A percentile compares a stretch with the other conserved stretches of the same genome.
Conservation (phyloP, 2,113 vertebrate genomes). For the Lycocorax pyrrhopterus region DNA sequence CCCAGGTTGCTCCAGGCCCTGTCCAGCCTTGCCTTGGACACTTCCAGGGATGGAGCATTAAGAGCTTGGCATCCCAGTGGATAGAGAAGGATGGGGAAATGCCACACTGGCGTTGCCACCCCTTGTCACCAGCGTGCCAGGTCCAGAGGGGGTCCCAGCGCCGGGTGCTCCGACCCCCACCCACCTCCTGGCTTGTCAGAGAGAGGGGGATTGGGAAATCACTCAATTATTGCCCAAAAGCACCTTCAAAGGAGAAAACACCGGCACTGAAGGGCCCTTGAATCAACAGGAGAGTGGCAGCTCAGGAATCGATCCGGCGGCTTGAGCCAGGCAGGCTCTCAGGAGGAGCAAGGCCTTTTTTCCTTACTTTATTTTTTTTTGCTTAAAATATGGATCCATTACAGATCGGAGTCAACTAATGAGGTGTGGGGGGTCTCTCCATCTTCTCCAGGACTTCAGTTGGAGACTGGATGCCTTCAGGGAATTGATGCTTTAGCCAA, state of each 20-base stretch:
- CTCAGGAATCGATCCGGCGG: rapidly evolving
- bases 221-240: rapidly evolving
- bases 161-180: neutral
- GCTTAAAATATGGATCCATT: rapidly evolving
- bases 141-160: rapidly evolving
- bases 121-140: neutral
- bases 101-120: rapidly evolving
- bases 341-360: neutral
- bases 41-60: neutral
- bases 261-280: neutral
- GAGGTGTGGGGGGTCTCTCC: rapidly evolving
- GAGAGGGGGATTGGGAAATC: neutral
- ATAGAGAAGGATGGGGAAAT: rapidly evolving
- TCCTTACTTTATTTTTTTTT: rapidly evolving
- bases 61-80: neutral
- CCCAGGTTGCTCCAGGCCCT: neutral
- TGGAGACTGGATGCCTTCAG: rapidly evolving
- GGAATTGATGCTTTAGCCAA: neutral
- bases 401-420: neutral
- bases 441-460: neutral
- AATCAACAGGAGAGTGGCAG: neutral
- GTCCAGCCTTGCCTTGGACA: neutral
- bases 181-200: neutral
- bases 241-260: neutral
- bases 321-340: neutral